Percentiles rank a stretch among this genome's conserved stretches.
These are phyloP conservation scores for Nomada ferruginata DNA, from an alignment of 2,888 invertebrate genomes.

Conservation along the genomic window DNA sequence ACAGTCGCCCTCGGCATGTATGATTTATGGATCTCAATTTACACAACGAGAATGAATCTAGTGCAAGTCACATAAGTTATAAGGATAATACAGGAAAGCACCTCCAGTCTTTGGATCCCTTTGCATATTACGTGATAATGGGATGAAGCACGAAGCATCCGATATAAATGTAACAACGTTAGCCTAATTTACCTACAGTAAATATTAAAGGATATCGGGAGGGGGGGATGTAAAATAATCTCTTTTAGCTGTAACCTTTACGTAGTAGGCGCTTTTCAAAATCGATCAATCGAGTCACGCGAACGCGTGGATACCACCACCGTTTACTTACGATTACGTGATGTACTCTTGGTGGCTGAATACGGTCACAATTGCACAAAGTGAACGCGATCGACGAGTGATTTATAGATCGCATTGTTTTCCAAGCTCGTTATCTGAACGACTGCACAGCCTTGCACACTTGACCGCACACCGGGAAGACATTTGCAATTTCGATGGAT, in stretches of 20 bases:
- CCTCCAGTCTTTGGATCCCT: constrained; percentile 5
- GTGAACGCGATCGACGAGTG: constrained; percentile 9
- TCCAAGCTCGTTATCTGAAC: constrained; percentile 15
- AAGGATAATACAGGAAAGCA: constrained; percentile 2
- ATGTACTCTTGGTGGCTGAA: not conserved
- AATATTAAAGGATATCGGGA: not conserved
- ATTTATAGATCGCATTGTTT: constrained; percentile 38
- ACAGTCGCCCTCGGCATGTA: too few species aligned
- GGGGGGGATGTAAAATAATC: not conserved
- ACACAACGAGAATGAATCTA: constrained; percentile 5
- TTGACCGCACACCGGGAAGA: not conserved
- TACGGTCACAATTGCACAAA: constrained; percentile 29
- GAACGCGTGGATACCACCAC: not conserved
- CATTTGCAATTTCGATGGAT: constrained; percentile 26
- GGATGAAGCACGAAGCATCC: constrained; percentile 22
- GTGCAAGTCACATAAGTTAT: constrained; percentile 3
- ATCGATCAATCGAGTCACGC: not conserved
- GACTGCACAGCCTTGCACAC: constrained; percentile 13
- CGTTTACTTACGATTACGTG: constrained; percentile 8
- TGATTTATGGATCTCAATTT: not conserved
- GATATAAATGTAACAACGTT: not conserved
- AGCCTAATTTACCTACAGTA: constrained; percentile 11
- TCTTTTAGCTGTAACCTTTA: not conserved
- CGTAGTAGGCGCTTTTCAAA: not conserved
- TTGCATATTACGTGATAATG: constrained; percentile 11